Conservation (phyloP, 2,888 invertebrate species). For the Heliconius sara region DNA sequence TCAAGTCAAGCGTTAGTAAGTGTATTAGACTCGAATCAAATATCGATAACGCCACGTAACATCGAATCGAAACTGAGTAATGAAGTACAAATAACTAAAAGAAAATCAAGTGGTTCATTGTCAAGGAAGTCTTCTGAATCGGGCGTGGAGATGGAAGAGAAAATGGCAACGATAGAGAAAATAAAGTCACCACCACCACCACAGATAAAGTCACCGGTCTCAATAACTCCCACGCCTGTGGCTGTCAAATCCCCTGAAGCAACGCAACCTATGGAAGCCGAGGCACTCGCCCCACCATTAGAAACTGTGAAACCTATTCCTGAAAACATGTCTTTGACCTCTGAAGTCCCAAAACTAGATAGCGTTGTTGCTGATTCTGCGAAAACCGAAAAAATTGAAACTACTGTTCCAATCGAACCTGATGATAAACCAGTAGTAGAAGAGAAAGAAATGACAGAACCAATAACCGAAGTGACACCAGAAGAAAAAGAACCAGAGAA, state of each 20-base stretch:
- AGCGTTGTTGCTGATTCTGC: slow-evolving; percentile 40
- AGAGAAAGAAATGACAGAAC: slow-evolving; percentile 30
- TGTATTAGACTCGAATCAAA: slow-evolving; percentile 72
- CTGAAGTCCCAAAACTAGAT: slow-evolving; percentile 58
- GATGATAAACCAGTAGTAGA: slow-evolving; percentile 36
- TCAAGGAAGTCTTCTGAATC: slow-evolving; percentile 71
- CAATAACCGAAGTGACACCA: slow-evolving; percentile 4
- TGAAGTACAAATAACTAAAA: slow-evolving; percentile 65
- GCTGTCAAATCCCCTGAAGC: slow-evolving; percentile 66
- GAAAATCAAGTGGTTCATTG: slow-evolving; percentile 66
- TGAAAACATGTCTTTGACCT: slow-evolving; percentile 59
- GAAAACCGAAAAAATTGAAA: slow-evolving; percentile 50
- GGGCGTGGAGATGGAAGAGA: slow-evolving; percentile 64
- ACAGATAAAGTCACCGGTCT: slow-evolving; percentile 58
- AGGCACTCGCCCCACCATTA: slow-evolving; percentile 67
- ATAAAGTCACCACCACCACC: slow-evolving; percentile 58
- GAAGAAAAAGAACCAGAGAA: slow-evolving; percentile 26
- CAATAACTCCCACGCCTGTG: slow-evolving; percentile 64
- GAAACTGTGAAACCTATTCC: slow-evolving; percentile 63
- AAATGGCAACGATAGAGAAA: slow-evolving; percentile 68
- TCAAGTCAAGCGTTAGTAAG: slow-evolving; percentile 61
- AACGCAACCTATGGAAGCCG: slow-evolving; percentile 61
- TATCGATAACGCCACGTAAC: slow-evolving; percentile 73
- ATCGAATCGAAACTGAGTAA: slow-evolving; percentile 60
- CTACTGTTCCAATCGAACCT: slow-evolving; percentile 42